Evolutionary conservation across 2,888 invertebrate species (phyloP), one percentile per base, ranked within the genome.

Genomic region (Drosophila demipolita): DNA sequence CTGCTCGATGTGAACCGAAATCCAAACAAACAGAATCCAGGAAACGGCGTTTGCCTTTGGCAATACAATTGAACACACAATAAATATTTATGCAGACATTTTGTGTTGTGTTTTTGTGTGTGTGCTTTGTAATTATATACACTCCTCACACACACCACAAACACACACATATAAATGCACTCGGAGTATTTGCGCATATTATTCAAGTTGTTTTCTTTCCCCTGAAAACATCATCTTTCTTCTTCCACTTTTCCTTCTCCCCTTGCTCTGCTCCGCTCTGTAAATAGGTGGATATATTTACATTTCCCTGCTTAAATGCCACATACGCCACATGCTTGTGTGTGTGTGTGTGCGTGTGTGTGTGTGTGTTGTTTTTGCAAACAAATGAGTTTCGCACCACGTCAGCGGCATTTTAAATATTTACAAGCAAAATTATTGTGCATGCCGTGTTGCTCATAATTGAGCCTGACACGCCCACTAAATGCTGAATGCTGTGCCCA

Each of bases 81-180:
- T 83, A 84, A 89, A 89, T 85, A 89, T 87, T 87, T 85, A 87
- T 87, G 79, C 76, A 73, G 74, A 73, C 70, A 74, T 73, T 74
- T 78, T 61, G 62, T 77, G 73, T 55, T 72, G 45, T 64, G 49
- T 71, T 64, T 54, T 29, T 69, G 66, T 42, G 59, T 57, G 64
- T 77, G 48, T 87, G 64, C 73, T 78, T 86, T 65, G 78, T 76
- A 83, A 86, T 88, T 88, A 80, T 75, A 78, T 62, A 75, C 54
- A 53, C 70, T 64, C 52, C 53, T 40, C 65, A 73, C 40, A 40
- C 65, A 42, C 35, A 58, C 7, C 58, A 23, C 45, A 33, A 38
- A 33, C 52, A 32, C 42, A 8, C 33, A 9, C 49, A 48, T 42
- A 58, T 29, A 45, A 36, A 12, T 12, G 42, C 36, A 40, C n/a